Evolutionary conservation across 2,113 vertebrate species (phyloP).

Genomic region (Dicerorhinus sumatrensis): DNA sequence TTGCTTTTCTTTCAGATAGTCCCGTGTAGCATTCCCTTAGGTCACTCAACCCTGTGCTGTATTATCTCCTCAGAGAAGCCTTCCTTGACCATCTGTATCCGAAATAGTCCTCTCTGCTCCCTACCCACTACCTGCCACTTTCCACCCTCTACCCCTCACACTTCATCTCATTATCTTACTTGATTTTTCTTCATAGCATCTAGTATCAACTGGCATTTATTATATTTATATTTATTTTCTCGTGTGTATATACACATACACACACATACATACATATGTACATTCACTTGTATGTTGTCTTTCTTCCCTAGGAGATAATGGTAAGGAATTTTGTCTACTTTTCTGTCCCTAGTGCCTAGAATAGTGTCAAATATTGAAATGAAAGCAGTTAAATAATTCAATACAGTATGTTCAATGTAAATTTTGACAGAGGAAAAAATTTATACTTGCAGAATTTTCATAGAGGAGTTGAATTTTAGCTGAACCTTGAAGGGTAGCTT

Average conservation of each 20-base stretch:
- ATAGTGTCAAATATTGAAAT: conserved; percentile 46
- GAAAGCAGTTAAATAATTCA: background rate
- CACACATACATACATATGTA: background rate
- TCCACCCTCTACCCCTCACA: background rate
- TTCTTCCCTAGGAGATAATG: background rate
- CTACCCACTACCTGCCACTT: background rate
- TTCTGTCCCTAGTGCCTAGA: background rate
- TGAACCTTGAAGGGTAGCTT: background rate
- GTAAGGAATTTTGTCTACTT: background rate
- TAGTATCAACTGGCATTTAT: background rate
- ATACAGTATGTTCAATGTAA: background rate
- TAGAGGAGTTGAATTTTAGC: background rate
- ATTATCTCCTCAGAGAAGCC: background rate
- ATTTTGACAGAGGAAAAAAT: conserved; percentile 10
- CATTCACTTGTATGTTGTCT: background rate
- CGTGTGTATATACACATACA: background rate
- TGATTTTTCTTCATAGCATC: background rate
- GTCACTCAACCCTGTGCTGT: background rate
- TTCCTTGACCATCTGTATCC: background rate
- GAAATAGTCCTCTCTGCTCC: background rate
- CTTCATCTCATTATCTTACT: background rate
- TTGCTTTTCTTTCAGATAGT: background rate
- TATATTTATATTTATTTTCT: background rate
- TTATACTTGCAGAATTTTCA: background rate
- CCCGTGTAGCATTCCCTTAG: background rate